These are phyloP conservation scores for Aethina tumida DNA, from an alignment of 1,140 invertebrate genomes.

Conservation along the genomic window DNA sequence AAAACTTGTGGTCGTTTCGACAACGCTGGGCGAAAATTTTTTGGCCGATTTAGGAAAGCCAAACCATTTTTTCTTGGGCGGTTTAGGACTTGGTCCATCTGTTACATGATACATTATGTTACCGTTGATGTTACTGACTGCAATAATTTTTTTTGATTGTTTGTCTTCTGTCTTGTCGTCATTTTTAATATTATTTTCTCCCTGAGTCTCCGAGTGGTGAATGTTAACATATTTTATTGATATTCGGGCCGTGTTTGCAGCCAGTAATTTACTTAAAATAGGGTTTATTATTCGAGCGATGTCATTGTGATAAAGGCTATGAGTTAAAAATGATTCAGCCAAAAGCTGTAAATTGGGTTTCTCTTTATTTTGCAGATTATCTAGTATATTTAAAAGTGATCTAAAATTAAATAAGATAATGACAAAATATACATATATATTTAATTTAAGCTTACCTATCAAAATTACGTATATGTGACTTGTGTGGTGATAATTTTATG, in stretches of 20 bases:
- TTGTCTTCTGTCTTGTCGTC: slow-evolving; percentile 34
- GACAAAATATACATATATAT: not conserved
- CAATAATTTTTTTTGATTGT: slow-evolving; percentile 61
- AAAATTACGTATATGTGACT: slow-evolving; percentile 39
- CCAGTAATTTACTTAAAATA: slow-evolving; percentile 65
- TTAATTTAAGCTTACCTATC: slow-evolving; percentile 39
- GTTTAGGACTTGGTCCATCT: slow-evolving; percentile 27
- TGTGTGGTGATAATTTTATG: slow-evolving; percentile 33
- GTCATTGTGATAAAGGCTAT: slow-evolving; percentile 65
- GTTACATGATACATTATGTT: slow-evolving; percentile 78
- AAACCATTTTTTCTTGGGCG: slow-evolving; percentile 32
- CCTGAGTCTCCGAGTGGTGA: slow-evolving; percentile 49
- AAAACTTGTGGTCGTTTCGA: slow-evolving; percentile 32
- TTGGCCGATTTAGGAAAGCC: slow-evolving; percentile 31
- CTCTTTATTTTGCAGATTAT: slow-evolving; percentile 60
- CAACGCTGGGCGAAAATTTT: slow-evolving; percentile 23
- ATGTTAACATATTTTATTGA: slow-evolving; percentile 79
- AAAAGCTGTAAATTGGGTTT: slow-evolving; percentile 59
- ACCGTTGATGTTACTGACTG: slow-evolving; percentile 77
- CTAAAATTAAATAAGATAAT: slow-evolving; percentile 33
- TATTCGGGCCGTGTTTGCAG: slow-evolving; percentile 73
- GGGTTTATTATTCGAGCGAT: slow-evolving; percentile 71
- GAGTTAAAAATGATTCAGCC: slow-evolving; percentile 62
- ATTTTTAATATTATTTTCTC: slow-evolving; percentile 32
- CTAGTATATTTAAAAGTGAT: slow-evolving; percentile 65